These are phyloP conservation scores for Pecten maximus DNA, from an alignment of 2,888 invertebrate genomes.

Conservation along the genomic window DNA sequence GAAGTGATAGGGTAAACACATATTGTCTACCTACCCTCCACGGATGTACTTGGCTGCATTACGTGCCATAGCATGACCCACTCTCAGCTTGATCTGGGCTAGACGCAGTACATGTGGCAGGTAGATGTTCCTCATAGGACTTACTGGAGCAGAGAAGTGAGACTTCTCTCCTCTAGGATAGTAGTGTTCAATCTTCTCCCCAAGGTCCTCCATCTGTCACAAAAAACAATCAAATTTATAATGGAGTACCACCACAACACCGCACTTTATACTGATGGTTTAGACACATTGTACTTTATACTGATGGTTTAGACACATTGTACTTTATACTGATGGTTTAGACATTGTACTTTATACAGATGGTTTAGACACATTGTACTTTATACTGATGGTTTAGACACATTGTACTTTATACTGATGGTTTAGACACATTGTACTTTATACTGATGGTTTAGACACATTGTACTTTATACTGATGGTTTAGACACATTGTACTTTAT, in stretches of 20 bases:
- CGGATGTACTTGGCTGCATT: constrained; percentile 71
- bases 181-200: constrained; percentile 78
- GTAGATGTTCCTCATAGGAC: constrained; percentile 79
- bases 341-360: background rate
- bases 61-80: constrained; percentile 79
- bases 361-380: background rate
- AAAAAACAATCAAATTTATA: background rate
- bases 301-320: background rate
- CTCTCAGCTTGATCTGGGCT: constrained; percentile 79
- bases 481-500: background rate
- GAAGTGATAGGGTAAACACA: too few species aligned
- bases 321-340: too few species aligned
- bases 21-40: constrained; percentile 67
- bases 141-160: constrained; percentile 71
- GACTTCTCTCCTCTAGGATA: constrained; percentile 66
- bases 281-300: background rate
- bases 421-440: background rate
- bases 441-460: background rate
- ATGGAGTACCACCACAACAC: too few species aligned
- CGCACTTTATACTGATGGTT: background rate
- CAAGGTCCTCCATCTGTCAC: constrained; percentile 78
- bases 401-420: background rate
- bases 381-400: background rate
- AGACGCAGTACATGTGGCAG: constrained; percentile 75
- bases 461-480: background rate